phyloP scores from a whole-genome alignment of 2,113 vertebrate genomes.

The Toxostoma redivivum region DNA sequence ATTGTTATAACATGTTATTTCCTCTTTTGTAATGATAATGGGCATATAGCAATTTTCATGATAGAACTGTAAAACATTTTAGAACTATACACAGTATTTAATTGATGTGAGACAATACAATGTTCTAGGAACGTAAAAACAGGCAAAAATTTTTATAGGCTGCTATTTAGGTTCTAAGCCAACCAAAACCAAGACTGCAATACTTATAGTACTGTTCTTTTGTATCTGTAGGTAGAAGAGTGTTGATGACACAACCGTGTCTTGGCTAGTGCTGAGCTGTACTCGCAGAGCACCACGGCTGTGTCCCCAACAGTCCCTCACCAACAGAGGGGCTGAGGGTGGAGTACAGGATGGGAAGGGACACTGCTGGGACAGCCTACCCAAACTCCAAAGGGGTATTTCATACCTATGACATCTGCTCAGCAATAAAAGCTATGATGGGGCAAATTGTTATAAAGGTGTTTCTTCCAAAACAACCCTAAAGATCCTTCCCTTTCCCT shows the following conservation, averaged over 20 bases:
- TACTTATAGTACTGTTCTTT: not conserved
- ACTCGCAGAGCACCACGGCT: not conserved
- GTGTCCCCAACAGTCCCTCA: too few species aligned
- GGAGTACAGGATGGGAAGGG: not conserved
- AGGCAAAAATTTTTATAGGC: not conserved
- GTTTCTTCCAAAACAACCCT: not conserved
- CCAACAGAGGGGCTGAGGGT: not conserved
- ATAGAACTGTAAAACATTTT: not conserved
- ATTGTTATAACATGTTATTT: not conserved
- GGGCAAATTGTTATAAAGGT: not conserved
- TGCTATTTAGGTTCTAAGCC: not conserved
- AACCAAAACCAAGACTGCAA: not conserved
- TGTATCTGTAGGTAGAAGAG: not conserved
- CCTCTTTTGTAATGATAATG: not conserved
- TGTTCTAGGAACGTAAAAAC: not conserved
- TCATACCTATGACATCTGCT: not conserved
- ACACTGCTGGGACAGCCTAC: not conserved
- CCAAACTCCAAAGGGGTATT: not conserved
- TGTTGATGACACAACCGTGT: not conserved
- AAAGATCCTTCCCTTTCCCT: accelerated
- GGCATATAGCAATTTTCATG: not conserved
- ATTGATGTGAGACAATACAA: not conserved
- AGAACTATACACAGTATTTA: not conserved
- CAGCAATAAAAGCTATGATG: not conserved
- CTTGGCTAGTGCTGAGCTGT: not conserved